Percentiles rank a stretch among this genome's conserved stretches.
These are phyloP conservation scores for Drosophila auraria DNA, from an alignment of 1,140 invertebrate species.

Conservation along the genomic window DNA sequence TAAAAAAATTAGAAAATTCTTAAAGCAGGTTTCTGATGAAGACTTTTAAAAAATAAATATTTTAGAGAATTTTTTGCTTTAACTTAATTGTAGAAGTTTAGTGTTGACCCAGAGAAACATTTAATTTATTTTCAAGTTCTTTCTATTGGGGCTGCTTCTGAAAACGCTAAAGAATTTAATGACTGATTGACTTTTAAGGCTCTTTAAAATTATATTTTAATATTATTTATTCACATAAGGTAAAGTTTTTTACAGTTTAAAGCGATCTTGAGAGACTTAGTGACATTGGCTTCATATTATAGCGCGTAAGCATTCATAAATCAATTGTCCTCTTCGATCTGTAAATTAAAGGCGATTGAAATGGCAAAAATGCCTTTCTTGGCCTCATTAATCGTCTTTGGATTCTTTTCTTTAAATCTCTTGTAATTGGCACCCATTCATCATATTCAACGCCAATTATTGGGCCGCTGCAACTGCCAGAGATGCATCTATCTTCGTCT, in stretches of 20 bases:
- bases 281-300: neutral
- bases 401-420: slow-evolving; percentile 30
- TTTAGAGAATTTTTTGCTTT: no score
- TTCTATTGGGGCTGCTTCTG: no score
- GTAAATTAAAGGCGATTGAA: slow-evolving; percentile 7
- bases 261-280: neutral
- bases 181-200: no score
- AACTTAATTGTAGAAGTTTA: no score
- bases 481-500: slow-evolving; percentile 49
- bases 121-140: no score
- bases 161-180: no score
- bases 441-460: slow-evolving; percentile 70
- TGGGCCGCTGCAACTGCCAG: slow-evolving; percentile 37
- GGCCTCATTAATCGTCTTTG: slow-evolving; percentile 46
- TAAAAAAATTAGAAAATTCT: neutral
- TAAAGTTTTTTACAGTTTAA: neutral
- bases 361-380: neutral
- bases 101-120: no score
- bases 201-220: no score
- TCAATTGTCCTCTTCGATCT: neutral
- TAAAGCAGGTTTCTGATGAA: neutral
- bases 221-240: no score
- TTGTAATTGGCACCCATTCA: slow-evolving; percentile 69
- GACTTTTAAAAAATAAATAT: neutral
- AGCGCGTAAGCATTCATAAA: neutral